phyloP scores from a whole-genome alignment of 1,140 invertebrate species.

The Danaus plexippus region DNA sequence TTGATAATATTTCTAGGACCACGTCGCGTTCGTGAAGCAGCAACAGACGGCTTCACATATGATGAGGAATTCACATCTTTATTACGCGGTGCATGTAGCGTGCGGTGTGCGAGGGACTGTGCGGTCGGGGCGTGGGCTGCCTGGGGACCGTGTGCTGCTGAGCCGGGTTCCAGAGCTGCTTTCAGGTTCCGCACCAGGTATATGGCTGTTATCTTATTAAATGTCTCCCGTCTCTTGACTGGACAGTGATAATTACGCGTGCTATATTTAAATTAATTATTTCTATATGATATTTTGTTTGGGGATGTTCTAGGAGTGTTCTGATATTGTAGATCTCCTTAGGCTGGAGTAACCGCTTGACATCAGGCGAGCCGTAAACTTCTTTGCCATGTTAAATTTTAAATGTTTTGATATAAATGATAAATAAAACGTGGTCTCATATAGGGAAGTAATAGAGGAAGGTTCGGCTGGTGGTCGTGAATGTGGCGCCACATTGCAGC shows the following conservation, averaged over 20 bases:
- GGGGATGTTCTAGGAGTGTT: too few species aligned
- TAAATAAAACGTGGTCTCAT: too few species aligned
- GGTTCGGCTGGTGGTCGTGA: constrained; percentile 56
- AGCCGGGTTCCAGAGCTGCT: constrained; percentile 64
- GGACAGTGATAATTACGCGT: too few species aligned
- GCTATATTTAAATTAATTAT: too few species aligned
- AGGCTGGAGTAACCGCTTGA: too few species aligned
- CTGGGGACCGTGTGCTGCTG: constrained; percentile 71
- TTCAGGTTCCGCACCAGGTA: constrained; percentile 58
- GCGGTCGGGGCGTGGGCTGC: constrained; percentile 75
- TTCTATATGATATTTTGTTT: too few species aligned
- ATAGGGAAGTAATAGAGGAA: constrained; percentile 58
- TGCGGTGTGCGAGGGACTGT: constrained; percentile 77
- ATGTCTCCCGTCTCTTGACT: too few species aligned
- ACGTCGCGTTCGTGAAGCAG: constrained; percentile 50
- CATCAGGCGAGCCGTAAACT: too few species aligned
- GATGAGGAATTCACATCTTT: constrained; percentile 63
- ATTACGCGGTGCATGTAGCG: constrained; percentile 73
- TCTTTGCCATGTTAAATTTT: too few species aligned
- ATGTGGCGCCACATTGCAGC: constrained; percentile 64
- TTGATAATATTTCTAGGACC: constrained; percentile 29
- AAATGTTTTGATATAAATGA: too few species aligned
- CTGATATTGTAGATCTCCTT: too few species aligned
- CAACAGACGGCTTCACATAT: constrained; percentile 54
- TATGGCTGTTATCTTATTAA: too few species aligned